Conservation (phyloP, 1,140 invertebrate genomes). For the Drosophila kepulauana region DNA sequence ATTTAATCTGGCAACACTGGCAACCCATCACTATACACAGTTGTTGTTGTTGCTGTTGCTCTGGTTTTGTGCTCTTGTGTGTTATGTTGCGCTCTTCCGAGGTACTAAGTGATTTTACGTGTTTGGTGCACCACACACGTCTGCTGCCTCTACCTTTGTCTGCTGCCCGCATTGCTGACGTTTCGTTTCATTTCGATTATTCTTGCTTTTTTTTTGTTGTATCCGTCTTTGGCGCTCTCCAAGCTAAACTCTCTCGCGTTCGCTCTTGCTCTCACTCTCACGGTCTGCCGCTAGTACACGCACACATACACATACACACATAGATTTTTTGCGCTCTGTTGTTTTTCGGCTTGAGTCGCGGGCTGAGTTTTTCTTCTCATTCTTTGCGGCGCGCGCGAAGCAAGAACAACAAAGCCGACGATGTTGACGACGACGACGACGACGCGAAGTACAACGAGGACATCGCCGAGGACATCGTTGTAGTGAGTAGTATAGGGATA, state of each 20-base stretch:
- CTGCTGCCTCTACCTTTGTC: conserved; percentile 13
- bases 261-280: conserved; percentile 17
- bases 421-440: conserved; percentile 55
- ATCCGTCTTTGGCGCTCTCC: conserved; percentile 32
- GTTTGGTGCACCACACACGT: conserved; percentile 78
- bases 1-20: conserved; percentile 55
- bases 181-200: conserved; percentile 56
- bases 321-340: conserved; percentile 66
- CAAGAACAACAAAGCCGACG: conserved; percentile 59
- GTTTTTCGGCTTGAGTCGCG: conserved; percentile 71
- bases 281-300: conserved; percentile 30
- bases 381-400: conserved; percentile 75
- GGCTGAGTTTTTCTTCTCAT: conserved; percentile 73
- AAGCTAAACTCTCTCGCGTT: conserved; percentile 31
- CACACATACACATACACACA: neutral
- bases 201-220: conserved; percentile 14
- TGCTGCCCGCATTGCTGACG: conserved; percentile 25
- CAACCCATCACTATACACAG: conserved; percentile 13
- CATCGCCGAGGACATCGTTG: conserved; percentile 53
- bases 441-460: conserved; percentile 56
- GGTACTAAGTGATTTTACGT: conserved; percentile 84
- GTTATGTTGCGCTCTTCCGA: conserved; percentile 43
- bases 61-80: conserved; percentile 44
- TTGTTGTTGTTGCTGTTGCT: conserved; percentile 35
- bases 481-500: conserved; percentile 63